Percentiles rank a stretch among this genome's conserved stretches.
phyloP scores from a whole-genome alignment of 2,888 invertebrate genomes.

The Ennomos fuscantarius region DNA sequence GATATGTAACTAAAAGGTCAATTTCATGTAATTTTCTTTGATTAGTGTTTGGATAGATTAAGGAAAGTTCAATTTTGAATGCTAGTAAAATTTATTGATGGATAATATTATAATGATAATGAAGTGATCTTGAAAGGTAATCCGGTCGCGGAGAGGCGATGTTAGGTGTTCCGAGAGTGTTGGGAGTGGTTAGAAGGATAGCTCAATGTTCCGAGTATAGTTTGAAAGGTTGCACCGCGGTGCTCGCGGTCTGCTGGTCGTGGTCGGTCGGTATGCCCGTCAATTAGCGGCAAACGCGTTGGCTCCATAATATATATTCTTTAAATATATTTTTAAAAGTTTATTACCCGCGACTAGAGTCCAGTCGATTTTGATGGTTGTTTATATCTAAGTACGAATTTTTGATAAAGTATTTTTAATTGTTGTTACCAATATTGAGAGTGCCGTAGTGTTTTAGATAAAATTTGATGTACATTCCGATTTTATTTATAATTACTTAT shows the following conservation, averaged over 20 bases:
- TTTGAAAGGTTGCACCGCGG: slow-evolving; percentile 41
- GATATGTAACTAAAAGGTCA: slow-evolving; percentile 28
- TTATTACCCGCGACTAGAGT: slow-evolving; percentile 52
- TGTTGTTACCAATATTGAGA: slow-evolving; percentile 75
- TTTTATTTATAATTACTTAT: slow-evolving; percentile 66
- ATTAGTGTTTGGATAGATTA: slow-evolving; percentile 20
- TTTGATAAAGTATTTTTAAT: slow-evolving; percentile 68
- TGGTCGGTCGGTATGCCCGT: slow-evolving; percentile 67
- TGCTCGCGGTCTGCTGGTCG: slow-evolving; percentile 50
- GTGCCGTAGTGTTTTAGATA: slow-evolving; percentile 60
- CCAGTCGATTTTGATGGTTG: slow-evolving; percentile 57
- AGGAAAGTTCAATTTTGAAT: slow-evolving; percentile 24
- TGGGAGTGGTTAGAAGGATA: slow-evolving; percentile 31
- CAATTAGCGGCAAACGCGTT: slow-evolving; percentile 65
- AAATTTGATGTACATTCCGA: slow-evolving; percentile 55
- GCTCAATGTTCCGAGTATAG: slow-evolving; percentile 63
- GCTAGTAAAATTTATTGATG: slow-evolving; percentile 32
- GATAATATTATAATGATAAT: slow-evolving; percentile 19
- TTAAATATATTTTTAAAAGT: slow-evolving; percentile 70
- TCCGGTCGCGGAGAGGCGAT: slow-evolving; percentile 10
- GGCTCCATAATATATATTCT: slow-evolving; percentile 72
- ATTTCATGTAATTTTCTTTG: slow-evolving; percentile 27
- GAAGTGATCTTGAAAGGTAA: slow-evolving; percentile 10
- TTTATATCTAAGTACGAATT: slow-evolving; percentile 57
- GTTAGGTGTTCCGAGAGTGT: slow-evolving; percentile 31